Percentiles rank a stretch among this genome's conserved stretches.
phyloP scores from a whole-genome alignment of 2,113 vertebrate species.

The Cottus gobio region DNA sequence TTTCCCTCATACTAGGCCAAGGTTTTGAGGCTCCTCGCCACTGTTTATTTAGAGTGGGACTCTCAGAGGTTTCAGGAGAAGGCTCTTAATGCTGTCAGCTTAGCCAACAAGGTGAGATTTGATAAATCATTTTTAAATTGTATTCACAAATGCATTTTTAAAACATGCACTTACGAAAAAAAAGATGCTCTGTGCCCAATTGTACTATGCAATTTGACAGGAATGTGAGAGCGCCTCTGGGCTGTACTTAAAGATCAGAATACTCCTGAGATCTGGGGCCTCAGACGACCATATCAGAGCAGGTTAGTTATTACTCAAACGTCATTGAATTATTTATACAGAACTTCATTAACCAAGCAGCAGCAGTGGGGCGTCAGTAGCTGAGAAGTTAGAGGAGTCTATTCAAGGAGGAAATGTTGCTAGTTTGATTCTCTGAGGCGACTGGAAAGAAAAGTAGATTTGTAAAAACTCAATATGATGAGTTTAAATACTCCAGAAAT shows the following conservation, averaged over 20 bases:
- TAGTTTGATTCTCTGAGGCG: background rate
- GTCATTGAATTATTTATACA: conserved; percentile 29
- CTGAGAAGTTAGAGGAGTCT: background rate
- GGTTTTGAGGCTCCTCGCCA: conserved; percentile 89
- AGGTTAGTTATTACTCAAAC: conserved; percentile 80
- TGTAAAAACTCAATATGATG: background rate
- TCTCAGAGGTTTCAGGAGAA: conserved; percentile 84
- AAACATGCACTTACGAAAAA: background rate
- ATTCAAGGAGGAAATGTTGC: background rate
- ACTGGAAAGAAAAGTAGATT: background rate
- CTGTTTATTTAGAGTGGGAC: conserved; percentile 89
- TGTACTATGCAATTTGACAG: conserved; percentile 71
- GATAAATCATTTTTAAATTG: conserved; percentile 1
- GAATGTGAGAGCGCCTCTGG: conserved; percentile 85
- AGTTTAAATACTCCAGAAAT: conserved; percentile 1
- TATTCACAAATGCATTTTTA: conserved; percentile 7
- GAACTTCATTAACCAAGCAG: conserved; percentile 21
- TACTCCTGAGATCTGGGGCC: conserved; percentile 84
- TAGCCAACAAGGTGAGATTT: conserved; percentile 90
- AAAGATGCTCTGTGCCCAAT: background rate
- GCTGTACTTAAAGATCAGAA: conserved; percentile 89
- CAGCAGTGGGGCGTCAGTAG: conserved; percentile 7
- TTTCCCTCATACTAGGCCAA: conserved; percentile 84
- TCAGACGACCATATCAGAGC: conserved; percentile 84
- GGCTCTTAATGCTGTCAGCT: conserved; percentile 83